These are phyloP conservation scores for Macrotus californicus DNA, from an alignment of 2,113 vertebrate species.

Conservation along the genomic window DNA sequence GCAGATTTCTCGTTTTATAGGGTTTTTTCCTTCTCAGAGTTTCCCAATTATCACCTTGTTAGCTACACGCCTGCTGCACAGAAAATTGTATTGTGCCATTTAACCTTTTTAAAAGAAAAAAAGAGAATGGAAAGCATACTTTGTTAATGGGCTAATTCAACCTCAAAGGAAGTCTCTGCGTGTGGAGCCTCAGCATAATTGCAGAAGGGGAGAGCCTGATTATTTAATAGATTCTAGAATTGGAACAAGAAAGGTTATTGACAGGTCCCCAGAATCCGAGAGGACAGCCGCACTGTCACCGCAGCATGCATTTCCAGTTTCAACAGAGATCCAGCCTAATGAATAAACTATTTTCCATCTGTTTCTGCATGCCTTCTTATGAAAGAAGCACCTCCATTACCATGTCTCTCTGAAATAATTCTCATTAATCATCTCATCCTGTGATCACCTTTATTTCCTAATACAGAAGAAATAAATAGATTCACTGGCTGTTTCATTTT, in stretches of 20 bases:
- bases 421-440: constrained; percentile 55
- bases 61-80: neutral
- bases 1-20: neutral
- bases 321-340: neutral
- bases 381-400: neutral
- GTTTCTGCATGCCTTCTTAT: neutral
- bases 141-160: neutral
- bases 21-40: neutral
- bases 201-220: neutral
- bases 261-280: neutral
- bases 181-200: neutral
- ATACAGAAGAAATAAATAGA: constrained; percentile 58
- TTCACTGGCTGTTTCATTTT: constrained; percentile 63
- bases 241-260: neutral
- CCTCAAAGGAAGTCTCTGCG: neutral
- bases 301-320: neutral
- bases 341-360: neutral
- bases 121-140: neutral
- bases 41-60: constrained; percentile 52
- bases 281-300: neutral
- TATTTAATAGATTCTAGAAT: neutral
- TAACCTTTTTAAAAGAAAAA: constrained; percentile 38
- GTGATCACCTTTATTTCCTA: constrained; percentile 68
- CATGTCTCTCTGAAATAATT: constrained; percentile 6
- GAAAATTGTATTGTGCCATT: constrained; percentile 2